Evolutionary conservation across 2,888 invertebrate species (phyloP).

Genomic region (Pandemis corylana): DNA sequence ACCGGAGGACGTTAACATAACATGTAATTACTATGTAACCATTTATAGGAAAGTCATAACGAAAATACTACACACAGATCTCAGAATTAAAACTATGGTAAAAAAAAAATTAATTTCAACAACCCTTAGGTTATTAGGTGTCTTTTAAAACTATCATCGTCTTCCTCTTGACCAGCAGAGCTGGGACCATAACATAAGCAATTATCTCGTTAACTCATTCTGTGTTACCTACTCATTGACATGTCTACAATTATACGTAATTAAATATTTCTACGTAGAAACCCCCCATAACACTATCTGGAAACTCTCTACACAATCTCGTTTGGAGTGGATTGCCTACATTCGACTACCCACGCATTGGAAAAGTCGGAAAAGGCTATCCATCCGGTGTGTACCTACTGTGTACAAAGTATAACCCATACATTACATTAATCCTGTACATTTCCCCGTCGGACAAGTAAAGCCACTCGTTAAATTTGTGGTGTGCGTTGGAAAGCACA

Average conservation of each 20-base stretch:
- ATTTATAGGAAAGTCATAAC: no score
- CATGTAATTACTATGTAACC: no score
- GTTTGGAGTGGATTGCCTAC: constrained; percentile 44
- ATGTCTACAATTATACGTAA: constrained; percentile 11
- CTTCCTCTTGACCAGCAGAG: no score
- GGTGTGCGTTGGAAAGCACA: constrained; percentile 69
- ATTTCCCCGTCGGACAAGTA: constrained; percentile 57
- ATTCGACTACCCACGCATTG: constrained; percentile 45
- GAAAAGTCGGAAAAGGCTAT: constrained; percentile 62
- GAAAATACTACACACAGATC: no score
- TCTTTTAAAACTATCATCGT: no score
- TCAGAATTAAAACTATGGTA: no score
- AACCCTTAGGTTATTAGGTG: no score
- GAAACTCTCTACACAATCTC: constrained; percentile 40
- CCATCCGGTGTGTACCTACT: constrained; percentile 61
- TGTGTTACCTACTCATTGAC: background rate
- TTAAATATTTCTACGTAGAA: constrained; percentile 29
- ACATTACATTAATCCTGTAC: constrained; percentile 59
- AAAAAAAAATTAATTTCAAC: no score
- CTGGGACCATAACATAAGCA: background rate
- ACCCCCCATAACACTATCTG: constrained; percentile 14
- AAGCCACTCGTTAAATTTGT: constrained; percentile 61
- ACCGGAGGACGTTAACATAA: no score
- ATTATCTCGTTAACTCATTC: background rate
- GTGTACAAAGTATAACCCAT: constrained; percentile 48